Evolutionary conservation across 2,797 vertebrate species (phyloP).

Genomic region (Chiloscyllium punctatum): DNA sequence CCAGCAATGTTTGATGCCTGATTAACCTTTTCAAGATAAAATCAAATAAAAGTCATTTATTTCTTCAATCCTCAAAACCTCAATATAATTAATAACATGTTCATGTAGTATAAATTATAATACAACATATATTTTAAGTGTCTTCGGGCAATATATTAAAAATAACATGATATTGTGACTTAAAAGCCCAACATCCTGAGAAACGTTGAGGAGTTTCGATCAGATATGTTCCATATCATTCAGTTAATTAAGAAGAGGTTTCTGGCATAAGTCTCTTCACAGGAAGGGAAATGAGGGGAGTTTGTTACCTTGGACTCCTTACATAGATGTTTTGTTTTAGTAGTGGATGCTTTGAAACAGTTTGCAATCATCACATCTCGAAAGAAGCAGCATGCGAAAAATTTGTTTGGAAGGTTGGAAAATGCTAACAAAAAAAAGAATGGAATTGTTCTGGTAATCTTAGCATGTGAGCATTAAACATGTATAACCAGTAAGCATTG

Average conservation of each 20-base stretch:
- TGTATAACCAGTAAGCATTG: background rate
- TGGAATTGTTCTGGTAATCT: background rate
- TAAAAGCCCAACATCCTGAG: background rate
- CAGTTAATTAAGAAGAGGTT: background rate
- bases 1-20: background rate
- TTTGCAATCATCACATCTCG: background rate
- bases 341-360: background rate
- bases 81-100: background rate
- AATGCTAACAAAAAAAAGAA: background rate
- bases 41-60: background rate
- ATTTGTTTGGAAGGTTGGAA: background rate
- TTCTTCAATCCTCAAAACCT: background rate
- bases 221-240: background rate
- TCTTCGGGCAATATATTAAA: background rate
- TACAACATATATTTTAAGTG: background rate
- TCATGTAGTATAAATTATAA: background rate
- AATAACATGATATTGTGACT: background rate
- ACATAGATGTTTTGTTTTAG: background rate
- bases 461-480: background rate
- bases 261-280: no score
- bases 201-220: background rate
- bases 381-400: background rate
- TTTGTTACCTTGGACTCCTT: background rate
- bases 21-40: background rate
- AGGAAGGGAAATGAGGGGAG: background rate